phyloP scores from a whole-genome alignment of 2,888 invertebrate genomes.

The Ophion obscuratus region DNA sequence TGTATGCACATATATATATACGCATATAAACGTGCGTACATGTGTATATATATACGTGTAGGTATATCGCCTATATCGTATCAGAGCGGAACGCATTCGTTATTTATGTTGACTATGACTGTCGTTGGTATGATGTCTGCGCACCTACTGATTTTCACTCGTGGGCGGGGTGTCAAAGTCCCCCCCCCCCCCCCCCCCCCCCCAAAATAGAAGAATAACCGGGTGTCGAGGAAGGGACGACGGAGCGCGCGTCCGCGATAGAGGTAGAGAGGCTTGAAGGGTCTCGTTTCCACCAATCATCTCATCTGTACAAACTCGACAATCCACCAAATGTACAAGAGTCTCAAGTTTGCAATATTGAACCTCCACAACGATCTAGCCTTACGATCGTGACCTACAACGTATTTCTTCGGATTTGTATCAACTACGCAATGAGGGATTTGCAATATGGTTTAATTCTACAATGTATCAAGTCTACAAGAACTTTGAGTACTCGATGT shows the following conservation, averaged over 20 bases:
- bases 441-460: no score
- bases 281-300: no score
- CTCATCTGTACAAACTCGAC: no score
- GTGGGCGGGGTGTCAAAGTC: not conserved
- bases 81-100: slow-evolving; percentile 48
- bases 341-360: no score
- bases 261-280: slow-evolving; percentile 53
- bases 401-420: no score
- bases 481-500: no score
- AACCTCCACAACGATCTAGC: no score
- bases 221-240: slow-evolving; percentile 14
- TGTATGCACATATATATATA: slow-evolving; percentile 72
- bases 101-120: slow-evolving; percentile 54
- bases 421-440: no score
- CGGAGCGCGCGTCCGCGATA: slow-evolving; percentile 52
- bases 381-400: no score
- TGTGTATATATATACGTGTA: slow-evolving; percentile 31
- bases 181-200: no score
- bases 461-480: no score
- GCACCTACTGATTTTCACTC: slow-evolving; percentile 39
- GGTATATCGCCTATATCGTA: slow-evolving; percentile 52
- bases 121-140: slow-evolving; percentile 49
- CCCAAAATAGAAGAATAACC: not conserved
- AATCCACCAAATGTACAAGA: no score
- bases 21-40: slow-evolving; percentile 46